phyloP scores from a whole-genome alignment of 2,797 vertebrate species.

The Cirrhinus molitorella region DNA sequence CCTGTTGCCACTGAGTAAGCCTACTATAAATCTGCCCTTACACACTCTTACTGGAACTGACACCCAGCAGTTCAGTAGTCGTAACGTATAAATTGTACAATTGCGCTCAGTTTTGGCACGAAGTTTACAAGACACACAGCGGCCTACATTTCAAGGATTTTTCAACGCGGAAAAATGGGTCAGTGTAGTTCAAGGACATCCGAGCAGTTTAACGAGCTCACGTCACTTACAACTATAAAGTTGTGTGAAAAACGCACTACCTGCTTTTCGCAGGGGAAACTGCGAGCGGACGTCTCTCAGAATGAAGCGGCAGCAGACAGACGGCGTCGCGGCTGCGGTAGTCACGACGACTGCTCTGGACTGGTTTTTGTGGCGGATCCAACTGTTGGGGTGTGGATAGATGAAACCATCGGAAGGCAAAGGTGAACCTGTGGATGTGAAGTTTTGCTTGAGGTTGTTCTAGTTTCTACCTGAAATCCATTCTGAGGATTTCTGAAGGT shows the following conservation, averaged over 20 bases:
- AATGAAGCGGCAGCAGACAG: constrained; percentile 43
- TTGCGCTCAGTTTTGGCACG: neutral
- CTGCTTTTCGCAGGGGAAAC: constrained; percentile 8
- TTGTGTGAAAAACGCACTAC: constrained; percentile 59
- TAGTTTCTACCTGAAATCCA: constrained; percentile 5
- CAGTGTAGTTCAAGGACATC: constrained; percentile 73
- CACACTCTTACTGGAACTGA: constrained; percentile 69
- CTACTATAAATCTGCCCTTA: constrained; percentile 40
- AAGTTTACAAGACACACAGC: neutral
- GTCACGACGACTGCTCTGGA: constrained; percentile 59
- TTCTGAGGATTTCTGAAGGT: neutral
- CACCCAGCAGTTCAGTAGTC: constrained; percentile 1
- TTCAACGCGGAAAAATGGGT: constrained; percentile 68
- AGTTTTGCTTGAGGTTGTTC: neutral
- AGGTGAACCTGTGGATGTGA: constrained; percentile 66
- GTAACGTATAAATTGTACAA: constrained; percentile 27
- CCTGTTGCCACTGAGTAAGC: constrained; percentile 28
- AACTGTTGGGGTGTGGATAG: constrained; percentile 82
- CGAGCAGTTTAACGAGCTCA: constrained; percentile 46
- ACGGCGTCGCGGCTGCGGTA: neutral
- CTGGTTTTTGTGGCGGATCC: constrained; percentile 80
- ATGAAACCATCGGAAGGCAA: constrained; percentile 70
- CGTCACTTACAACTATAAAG: constrained; percentile 45
- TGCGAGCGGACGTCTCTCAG: neutral
- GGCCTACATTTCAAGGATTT: neutral